These are phyloP conservation scores for Manis crassicaudata DNA, from an alignment of 2,797 vertebrate genomes.

Conservation along the genomic window DNA sequence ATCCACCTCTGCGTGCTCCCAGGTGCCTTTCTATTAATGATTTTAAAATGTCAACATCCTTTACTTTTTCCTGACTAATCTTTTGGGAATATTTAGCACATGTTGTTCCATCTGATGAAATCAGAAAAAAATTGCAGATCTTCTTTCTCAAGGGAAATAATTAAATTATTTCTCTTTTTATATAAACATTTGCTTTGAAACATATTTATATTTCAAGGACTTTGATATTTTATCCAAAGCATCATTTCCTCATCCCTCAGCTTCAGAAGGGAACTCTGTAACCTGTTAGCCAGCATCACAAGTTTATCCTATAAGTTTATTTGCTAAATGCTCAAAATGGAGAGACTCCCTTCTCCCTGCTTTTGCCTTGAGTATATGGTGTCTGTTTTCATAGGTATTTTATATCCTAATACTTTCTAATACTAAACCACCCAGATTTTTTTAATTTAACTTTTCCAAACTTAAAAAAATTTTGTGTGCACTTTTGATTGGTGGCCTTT, in stretches of 20 bases:
- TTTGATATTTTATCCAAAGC: constrained; percentile 73
- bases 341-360: not conserved
- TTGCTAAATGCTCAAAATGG: constrained; percentile 1
- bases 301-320: not conserved
- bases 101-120: constrained; percentile 55
- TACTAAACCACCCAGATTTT: not conserved
- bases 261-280: not conserved
- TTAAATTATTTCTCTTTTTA: constrained; percentile 77
- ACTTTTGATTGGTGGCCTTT: not conserved
- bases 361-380: not conserved
- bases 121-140: constrained; percentile 71
- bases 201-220: constrained; percentile 75
- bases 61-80: constrained; percentile 20
- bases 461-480: not conserved
- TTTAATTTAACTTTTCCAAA: not conserved
- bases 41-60: constrained; percentile 19
- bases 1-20: not conserved
- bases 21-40: constrained; percentile 6
- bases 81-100: constrained; percentile 49
- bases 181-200: constrained; percentile 75
- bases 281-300: constrained; percentile 36
- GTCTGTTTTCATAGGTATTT: not conserved
- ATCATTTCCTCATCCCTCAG: constrained; percentile 39
- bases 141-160: constrained; percentile 68
- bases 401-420: not conserved